Percentiles rank a stretch among this genome's conserved stretches.
Conservation (phyloP, 2,888 invertebrate genomes). For the Xestia xanthographa region DNA sequence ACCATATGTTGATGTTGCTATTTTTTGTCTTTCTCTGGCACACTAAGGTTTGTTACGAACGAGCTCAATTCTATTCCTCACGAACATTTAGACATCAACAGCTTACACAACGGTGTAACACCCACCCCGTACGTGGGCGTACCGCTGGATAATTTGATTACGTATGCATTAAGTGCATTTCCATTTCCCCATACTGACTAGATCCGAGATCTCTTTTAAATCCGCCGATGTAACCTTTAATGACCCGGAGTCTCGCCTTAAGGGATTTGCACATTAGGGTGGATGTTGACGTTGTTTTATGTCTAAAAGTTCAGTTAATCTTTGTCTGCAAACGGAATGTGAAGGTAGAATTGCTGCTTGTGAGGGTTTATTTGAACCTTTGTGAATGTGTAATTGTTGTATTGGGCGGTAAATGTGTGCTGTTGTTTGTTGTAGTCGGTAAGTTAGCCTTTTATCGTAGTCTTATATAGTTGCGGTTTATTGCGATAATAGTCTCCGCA, state of each 20-base stretch:
- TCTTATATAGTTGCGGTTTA: background rate
- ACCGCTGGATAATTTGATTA: conserved; percentile 86
- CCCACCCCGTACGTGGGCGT: conserved; percentile 51
- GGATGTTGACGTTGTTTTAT: conserved; percentile 39
- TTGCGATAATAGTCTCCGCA: background rate
- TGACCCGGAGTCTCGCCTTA: conserved; percentile 67
- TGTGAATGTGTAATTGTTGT: conserved; percentile 27
- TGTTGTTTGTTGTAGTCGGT: background rate
- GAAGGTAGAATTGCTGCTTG: background rate
- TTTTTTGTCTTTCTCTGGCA: no score
- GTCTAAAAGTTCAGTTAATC: conserved; percentile 30
- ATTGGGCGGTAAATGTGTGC: background rate
- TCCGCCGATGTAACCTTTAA: conserved; percentile 78
- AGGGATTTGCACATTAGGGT: conserved; percentile 56
- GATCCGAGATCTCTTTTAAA: conserved; percentile 83
- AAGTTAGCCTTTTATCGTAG: background rate
- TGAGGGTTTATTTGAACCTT: conserved; percentile 7
- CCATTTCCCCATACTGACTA: conserved; percentile 82
- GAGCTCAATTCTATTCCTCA: no score
- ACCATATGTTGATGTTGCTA: no score
- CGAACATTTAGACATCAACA: background rate
- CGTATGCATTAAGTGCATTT: conserved; percentile 89
- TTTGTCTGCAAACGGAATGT: background rate
- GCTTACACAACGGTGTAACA: conserved; percentile 59
- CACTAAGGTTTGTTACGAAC: no score